Evolutionary conservation across 2,113 vertebrate species (phyloP).

Genomic region (Vidua chalybeata): DNA sequence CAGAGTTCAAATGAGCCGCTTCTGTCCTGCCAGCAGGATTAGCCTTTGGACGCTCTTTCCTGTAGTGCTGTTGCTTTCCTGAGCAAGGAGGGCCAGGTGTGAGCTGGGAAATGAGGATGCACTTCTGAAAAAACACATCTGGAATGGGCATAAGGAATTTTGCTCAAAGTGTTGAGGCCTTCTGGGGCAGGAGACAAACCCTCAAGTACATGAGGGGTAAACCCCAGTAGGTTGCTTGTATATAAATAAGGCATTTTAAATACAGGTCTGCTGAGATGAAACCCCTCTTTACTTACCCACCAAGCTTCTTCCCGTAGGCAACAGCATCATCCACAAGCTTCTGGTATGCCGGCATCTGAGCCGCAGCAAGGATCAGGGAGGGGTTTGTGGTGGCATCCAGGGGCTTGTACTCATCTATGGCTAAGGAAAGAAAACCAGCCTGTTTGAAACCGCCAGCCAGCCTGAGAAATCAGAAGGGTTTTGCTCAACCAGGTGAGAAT

Average conservation of each 20-base stretch:
- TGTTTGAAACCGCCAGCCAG: background rate
- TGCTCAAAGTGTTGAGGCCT: background rate
- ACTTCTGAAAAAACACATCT: background rate
- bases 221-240: fast-evolving
- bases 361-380: conserved; percentile 92
- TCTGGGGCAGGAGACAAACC: background rate
- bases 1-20: background rate
- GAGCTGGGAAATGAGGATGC: background rate
- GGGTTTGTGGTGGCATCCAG: conserved; percentile 98
- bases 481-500: background rate
- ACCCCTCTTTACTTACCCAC: conserved; percentile 78
- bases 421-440: conserved; percentile 59
- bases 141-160: fast-evolving
- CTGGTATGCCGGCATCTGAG: conserved; percentile 93
- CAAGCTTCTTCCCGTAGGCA: conserved; percentile 83
- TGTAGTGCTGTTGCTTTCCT: background rate
- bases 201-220: fast-evolving
- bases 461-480: background rate
- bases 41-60: background rate
- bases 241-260: background rate
- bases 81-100: background rate
- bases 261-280: background rate
- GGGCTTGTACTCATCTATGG: conserved; percentile 95
- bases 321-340: conserved; percentile 88
- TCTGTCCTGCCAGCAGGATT: background rate